Base-by-base conservation (phyloP, 2,797 vertebrate genomes). In the Schizopygopsis pylzovi region DNA sequence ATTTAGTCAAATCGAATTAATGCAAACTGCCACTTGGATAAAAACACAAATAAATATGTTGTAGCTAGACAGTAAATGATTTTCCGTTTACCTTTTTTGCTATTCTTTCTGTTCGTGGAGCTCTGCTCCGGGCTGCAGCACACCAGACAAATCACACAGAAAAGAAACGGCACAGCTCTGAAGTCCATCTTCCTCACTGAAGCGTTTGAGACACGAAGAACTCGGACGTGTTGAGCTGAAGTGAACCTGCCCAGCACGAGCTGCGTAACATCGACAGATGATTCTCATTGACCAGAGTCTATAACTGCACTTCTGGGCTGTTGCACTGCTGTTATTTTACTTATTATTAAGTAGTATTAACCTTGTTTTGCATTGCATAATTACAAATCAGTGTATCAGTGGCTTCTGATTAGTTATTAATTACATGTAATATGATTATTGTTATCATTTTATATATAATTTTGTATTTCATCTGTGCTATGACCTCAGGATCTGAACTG, bases 31-130 rank as follows among this genome's bases (percentile, higher is more conserved):
- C 18, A 10, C 5, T 68, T 1, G 18, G 18, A 37, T 75, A 18
- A 52, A 49, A 73, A 25, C 70, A 71, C 71, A 20, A 52, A 28
- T 15, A 72, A 0, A 25, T 7, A n/a, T n/a, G 12, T 8, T 12
- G 11, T 22, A 39, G 22, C 10, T 13, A 56, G 63, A 39, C 16
- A 56, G 68, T 67, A 47, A 67, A 22, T 28, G 9, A 16, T 41
- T 84, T 43, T 45, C 11, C 1, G 11, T 59, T 68, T 96, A 98
- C 98, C 97, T 97, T 96, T 98, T 92, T 95, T 97, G 81, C 88
- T 89, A 2, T 83, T 93, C 81, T 79, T 93, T 82, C 68, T 94
- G 89, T 91, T 94, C 0, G 94, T 81, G 0, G 92, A 71, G 10
- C 87, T 93, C 70, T 96, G 87, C 91, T 97, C 95, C 0, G 83